Evolutionary conservation across 2,113 vertebrate species (phyloP).

Genomic region (Pluvianellus socialis): DNA sequence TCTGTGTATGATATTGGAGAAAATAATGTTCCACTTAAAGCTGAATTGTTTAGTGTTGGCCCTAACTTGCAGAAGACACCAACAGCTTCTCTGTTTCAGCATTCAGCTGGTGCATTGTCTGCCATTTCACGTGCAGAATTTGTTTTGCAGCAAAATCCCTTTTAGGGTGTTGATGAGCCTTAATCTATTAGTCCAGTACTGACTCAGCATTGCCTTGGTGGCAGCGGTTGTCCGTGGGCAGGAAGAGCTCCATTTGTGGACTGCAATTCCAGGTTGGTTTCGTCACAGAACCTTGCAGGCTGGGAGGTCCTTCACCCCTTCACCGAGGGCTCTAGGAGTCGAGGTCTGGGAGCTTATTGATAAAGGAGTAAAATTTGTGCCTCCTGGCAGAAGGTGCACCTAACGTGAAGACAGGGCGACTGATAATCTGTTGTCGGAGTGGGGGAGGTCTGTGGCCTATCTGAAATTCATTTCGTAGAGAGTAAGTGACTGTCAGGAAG

Average conservation of each 20-base stretch:
- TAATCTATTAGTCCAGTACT: neutral
- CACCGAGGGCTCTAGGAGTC: neutral
- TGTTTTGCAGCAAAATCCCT: neutral
- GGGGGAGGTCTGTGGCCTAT: neutral
- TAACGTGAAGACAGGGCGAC: neutral
- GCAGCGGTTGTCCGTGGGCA: neutral
- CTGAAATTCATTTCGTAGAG: neutral
- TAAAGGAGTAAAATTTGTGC: neutral
- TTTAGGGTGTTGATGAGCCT: neutral
- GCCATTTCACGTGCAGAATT: neutral
- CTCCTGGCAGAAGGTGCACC: neutral
- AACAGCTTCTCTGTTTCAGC: neutral
- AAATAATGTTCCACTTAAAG: constrained; percentile 25
- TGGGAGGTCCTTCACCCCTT: neutral
- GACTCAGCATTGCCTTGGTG: neutral
- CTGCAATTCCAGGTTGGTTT: neutral
- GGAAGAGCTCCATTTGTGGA: neutral
- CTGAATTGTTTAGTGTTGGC: neutral
- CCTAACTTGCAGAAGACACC: constrained; percentile 1
- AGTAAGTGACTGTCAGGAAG: neutral
- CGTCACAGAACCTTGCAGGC: neutral
- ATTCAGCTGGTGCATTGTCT: neutral
- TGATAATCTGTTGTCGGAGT: neutral
- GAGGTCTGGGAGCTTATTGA: neutral
- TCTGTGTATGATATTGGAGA: constrained; percentile 13